Percentiles rank a stretch among this genome's conserved stretches.
phyloP scores from a whole-genome alignment of 2,113 vertebrate species.

The Ageneiosus marmoratus region DNA sequence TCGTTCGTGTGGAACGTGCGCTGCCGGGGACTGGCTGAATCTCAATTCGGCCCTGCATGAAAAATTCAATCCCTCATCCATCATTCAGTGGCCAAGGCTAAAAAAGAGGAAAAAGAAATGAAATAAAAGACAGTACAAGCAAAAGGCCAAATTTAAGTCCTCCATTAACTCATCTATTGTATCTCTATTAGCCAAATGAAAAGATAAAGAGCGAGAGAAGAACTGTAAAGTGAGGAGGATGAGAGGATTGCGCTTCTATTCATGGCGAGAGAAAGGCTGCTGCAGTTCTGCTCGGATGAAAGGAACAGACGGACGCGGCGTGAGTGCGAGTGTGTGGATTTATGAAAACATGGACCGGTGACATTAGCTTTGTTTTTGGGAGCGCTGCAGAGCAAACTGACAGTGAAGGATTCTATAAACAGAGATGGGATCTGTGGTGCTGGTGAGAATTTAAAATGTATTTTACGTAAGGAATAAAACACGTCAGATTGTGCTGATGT shows the following conservation, averaged over 20 bases:
- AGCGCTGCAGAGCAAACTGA: neutral
- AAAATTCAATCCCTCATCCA: conserved; percentile 38
- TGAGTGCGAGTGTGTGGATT: neutral
- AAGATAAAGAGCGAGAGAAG: conserved; percentile 2
- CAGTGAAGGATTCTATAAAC: neutral
- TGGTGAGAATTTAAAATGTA: neutral
- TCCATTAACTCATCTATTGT: conserved; percentile 15
- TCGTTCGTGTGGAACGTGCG: conserved; percentile 1
- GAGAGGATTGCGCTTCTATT: conserved; percentile 13
- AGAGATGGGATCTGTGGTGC: neutral
- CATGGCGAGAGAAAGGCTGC: neutral
- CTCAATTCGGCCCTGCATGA: conserved; percentile 20
- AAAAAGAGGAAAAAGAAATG: neutral
- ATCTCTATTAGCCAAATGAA: neutral
- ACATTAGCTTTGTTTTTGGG: neutral
- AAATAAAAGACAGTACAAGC: conserved; percentile 11
- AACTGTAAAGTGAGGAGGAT: neutral
- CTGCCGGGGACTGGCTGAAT: conserved; percentile 18
- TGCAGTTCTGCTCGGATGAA: neutral
- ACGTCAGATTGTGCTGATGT: neutral
- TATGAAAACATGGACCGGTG: neutral
- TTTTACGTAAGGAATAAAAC: neutral
- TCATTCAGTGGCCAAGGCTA: conserved; percentile 7
- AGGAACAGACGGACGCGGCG: neutral
- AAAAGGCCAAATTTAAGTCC: conserved; percentile 19